A percentile compares a stretch with the other conserved stretches of the same genome.
Conservation (phyloP, 1,140 invertebrate genomes). For the Ptiloglossa arizonensis region DNA sequence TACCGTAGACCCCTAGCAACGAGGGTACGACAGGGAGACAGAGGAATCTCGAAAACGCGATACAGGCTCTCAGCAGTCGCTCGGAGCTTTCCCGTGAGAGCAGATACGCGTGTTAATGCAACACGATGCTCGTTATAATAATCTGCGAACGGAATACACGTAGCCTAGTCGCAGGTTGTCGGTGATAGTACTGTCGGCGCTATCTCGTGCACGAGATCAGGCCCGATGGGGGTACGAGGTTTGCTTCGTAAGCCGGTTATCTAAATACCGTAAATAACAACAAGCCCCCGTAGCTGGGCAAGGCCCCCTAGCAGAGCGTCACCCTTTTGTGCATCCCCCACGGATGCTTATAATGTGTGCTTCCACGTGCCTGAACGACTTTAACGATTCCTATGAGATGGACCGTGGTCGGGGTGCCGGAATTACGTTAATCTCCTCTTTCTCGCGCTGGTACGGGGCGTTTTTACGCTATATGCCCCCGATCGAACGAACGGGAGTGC, state of each 20-base stretch:
- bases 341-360: constrained; percentile 37
- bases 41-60: constrained; percentile 7
- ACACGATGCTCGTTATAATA: constrained; percentile 74
- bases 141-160: constrained; percentile 68
- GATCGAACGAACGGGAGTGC: not conserved
- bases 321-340: constrained; percentile 44
- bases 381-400: constrained; percentile 34
- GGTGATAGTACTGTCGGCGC: constrained; percentile 63
- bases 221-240: constrained; percentile 74
- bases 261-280: constrained; percentile 82
- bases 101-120: constrained; percentile 73
- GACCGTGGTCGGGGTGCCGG: not conserved
- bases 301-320: constrained; percentile 16
- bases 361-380: constrained; percentile 30
- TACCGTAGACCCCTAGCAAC: not conserved
- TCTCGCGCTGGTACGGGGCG: not conserved
- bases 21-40: not conserved
- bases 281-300: constrained; percentile 61
- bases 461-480: not conserved
- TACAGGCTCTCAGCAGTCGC: constrained; percentile 1
- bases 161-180: constrained; percentile 66
- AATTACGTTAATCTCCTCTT: constrained; percentile 25
- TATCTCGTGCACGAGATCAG: constrained; percentile 77
- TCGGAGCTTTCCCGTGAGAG: constrained; percentile 46
- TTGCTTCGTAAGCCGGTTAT: constrained; percentile 80